A percentile compares a stretch with the other conserved stretches of the same genome.
Evolutionary conservation across 2,797 vertebrate genomes (phyloP).

Genomic region (Acrossocheilus wenchowensis): DNA sequence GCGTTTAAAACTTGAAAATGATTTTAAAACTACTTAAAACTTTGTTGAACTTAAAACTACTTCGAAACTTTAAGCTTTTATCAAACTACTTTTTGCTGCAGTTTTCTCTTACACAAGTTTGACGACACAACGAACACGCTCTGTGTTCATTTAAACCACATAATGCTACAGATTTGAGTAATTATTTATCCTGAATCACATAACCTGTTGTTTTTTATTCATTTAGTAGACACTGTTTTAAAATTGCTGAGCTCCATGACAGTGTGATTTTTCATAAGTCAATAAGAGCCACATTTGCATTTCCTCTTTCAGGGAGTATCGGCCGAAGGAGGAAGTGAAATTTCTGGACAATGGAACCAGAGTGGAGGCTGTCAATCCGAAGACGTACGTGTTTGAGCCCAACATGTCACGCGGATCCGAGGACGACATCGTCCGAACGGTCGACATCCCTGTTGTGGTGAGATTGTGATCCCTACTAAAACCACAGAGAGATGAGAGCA

Average conservation of each 20-base stretch:
- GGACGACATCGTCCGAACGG: constrained; percentile 86
- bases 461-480: constrained; percentile 57
- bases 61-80: no score
- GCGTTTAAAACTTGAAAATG: neutral
- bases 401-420: constrained; percentile 87
- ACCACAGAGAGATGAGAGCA: neutral
- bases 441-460: constrained; percentile 93
- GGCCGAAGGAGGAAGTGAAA: constrained; percentile 83
- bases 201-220: neutral
- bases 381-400: constrained; percentile 88
- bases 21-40: neutral
- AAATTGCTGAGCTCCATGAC: neutral
- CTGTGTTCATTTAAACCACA: neutral
- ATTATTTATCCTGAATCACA: neutral
- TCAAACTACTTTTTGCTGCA: neutral
- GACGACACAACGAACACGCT: neutral
- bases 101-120: neutral
- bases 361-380: constrained; percentile 87
- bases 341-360: constrained; percentile 90
- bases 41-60: no score
- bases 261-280: neutral
- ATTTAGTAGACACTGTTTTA: no score
- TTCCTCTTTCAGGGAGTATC: constrained; percentile 84
- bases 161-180: neutral
- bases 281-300: neutral